These are phyloP conservation scores for Brotogeris chrysoptera DNA, from an alignment of 2,797 vertebrate species.

Conservation along the genomic window DNA sequence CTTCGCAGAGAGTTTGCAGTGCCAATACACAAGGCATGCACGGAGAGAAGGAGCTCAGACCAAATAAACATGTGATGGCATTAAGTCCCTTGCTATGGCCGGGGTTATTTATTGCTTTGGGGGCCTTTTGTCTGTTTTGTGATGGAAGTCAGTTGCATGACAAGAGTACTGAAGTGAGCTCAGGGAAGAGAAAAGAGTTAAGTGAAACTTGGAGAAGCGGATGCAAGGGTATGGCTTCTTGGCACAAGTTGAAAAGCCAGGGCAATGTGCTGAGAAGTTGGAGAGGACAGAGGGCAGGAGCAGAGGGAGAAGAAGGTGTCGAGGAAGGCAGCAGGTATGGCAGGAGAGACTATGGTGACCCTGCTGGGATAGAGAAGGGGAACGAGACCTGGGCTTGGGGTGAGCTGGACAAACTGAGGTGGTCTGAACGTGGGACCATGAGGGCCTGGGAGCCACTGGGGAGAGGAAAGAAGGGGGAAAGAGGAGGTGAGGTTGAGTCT, in stretches of 20 bases:
- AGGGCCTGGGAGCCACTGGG: not conserved
- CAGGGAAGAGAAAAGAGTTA: not conserved
- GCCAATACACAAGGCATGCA: not conserved
- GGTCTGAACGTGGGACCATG: not conserved
- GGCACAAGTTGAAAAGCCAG: not conserved
- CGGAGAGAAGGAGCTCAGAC: not conserved
- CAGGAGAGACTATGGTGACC: not conserved
- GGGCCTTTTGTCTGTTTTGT: not conserved
- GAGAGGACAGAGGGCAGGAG: not conserved
- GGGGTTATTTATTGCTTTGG: not conserved
- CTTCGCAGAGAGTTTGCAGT: not conserved
- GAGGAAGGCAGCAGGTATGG: not conserved
- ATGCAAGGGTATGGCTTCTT: not conserved
- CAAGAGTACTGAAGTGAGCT: not conserved
- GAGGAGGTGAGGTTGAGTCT: not conserved
- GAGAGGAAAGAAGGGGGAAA: not conserved
- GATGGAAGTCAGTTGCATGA: not conserved
- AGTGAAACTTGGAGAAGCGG: not conserved
- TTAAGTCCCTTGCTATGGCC: not conserved
- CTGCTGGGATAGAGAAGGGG: fast-evolving
- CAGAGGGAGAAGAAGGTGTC: not conserved
- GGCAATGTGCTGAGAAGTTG: fast-evolving
- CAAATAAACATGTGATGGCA: not conserved
- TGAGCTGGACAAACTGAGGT: not conserved
- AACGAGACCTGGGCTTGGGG: not conserved